phyloP scores from a whole-genome alignment of 2,888 invertebrate genomes.

The Euplagia quadripunctaria region DNA sequence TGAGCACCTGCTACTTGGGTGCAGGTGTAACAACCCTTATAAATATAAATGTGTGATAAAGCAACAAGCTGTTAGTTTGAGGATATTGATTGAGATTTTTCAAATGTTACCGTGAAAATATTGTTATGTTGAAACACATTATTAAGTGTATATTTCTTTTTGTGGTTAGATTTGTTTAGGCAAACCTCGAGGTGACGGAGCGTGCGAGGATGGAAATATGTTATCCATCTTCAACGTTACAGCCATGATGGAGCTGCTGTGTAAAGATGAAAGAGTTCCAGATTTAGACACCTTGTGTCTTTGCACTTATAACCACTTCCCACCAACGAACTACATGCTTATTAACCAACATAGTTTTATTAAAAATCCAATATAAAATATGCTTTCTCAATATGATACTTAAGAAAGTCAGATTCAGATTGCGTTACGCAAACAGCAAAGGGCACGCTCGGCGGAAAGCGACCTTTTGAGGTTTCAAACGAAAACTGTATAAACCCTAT shows the following conservation, averaged over 20 bases:
- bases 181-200: no score
- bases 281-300: no score
- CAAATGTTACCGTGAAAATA: no score
- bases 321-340: not conserved
- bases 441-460: not conserved
- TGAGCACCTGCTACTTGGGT: not conserved
- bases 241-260: no score
- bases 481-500: not conserved
- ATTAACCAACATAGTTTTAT: not conserved
- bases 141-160: no score
- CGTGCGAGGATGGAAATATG: no score
- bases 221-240: no score
- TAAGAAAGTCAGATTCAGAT: not conserved
- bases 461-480: not conserved
- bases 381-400: not conserved
- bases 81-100: not conserved
- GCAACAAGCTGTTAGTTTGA: not conserved
- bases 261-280: no score
- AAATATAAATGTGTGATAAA: not conserved
- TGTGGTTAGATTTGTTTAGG: no score
- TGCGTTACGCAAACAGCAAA: not conserved
- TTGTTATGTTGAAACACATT: no score
- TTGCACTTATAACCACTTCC: no score
- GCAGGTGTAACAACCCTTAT: not conserved
- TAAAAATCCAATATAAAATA: not conserved